Percentiles rank a stretch among this genome's conserved stretches.
These are phyloP conservation scores for Miltochrista miniata DNA, from an alignment of 2,888 invertebrate species.

Conservation along the genomic window DNA sequence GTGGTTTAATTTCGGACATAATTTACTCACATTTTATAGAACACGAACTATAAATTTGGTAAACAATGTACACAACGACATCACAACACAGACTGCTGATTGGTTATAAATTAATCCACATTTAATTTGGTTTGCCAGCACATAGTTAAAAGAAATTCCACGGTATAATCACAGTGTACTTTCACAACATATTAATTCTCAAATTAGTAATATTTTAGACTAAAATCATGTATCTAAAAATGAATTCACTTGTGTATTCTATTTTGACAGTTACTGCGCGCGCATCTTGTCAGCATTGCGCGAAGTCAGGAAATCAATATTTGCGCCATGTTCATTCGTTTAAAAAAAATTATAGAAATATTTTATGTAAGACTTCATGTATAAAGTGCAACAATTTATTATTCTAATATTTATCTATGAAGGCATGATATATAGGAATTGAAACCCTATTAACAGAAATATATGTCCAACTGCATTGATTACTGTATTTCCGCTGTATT, in stretches of 20 bases:
- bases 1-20: background rate
- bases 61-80: slow-evolving; percentile 25
- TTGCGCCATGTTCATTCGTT: background rate
- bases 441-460: too few relatives aligned
- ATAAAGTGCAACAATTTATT: too few relatives aligned
- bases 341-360: too few relatives aligned
- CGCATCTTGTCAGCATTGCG: slow-evolving; percentile 47
- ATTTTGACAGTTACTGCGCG: slow-evolving; percentile 70
- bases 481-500: too few relatives aligned
- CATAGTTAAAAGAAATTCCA: background rate
- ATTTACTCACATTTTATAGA: background rate
- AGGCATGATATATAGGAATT: too few relatives aligned
- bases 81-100: background rate
- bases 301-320: slow-evolving; percentile 63
- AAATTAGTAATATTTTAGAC: background rate
- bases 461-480: too few relatives aligned
- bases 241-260: slow-evolving; percentile 20
- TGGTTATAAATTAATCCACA: slow-evolving; percentile 7
- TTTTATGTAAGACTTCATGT: too few relatives aligned
- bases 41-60: slow-evolving; percentile 18
- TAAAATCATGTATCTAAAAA: slow-evolving; percentile 11
- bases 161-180: slow-evolving; percentile 4
- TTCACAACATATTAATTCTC: slow-evolving; percentile 8
- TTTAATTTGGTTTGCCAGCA: background rate
- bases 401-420: too few relatives aligned